phyloP scores from a whole-genome alignment of 2,888 invertebrate genomes.

The Camptogramma bilineatum region DNA sequence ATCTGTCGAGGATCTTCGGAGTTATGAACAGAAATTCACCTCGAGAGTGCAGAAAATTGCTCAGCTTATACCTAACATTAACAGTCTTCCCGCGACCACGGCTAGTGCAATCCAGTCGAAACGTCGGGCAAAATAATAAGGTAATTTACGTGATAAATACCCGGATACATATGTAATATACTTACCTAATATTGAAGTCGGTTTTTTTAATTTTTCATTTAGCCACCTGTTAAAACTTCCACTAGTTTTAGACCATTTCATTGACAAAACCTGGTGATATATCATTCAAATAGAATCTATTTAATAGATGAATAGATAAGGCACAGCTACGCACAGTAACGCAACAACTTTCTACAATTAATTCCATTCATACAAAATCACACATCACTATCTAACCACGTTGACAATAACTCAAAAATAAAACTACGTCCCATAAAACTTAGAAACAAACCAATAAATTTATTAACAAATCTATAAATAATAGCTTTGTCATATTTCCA shows the following conservation, averaged over 20 bases:
- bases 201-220: no score
- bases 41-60: no score
- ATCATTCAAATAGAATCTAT: conserved; percentile 6
- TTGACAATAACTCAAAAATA: conserved; percentile 52
- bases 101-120: no score
- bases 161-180: no score
- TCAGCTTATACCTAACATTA: no score
- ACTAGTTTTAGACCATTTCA: conserved; percentile 1
- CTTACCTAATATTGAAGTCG: no score
- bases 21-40: no score
- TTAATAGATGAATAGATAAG: conserved; percentile 13
- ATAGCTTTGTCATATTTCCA: conserved; percentile 48
- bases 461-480: conserved; percentile 80
- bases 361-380: conserved; percentile 57
- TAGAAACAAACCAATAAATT: conserved; percentile 70
- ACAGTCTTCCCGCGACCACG: no score
- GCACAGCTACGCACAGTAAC: conserved; percentile 18
- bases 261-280: conserved; percentile 10
- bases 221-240: no score
- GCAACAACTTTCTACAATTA: conserved; percentile 54
- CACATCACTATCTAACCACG: conserved; percentile 58
- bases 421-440: conserved; percentile 60
- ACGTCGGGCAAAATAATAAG: no score
- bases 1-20: no score
- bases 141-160: no score